phyloP scores from a whole-genome alignment of 2,888 invertebrate genomes.

The Seira ritae region DNA sequence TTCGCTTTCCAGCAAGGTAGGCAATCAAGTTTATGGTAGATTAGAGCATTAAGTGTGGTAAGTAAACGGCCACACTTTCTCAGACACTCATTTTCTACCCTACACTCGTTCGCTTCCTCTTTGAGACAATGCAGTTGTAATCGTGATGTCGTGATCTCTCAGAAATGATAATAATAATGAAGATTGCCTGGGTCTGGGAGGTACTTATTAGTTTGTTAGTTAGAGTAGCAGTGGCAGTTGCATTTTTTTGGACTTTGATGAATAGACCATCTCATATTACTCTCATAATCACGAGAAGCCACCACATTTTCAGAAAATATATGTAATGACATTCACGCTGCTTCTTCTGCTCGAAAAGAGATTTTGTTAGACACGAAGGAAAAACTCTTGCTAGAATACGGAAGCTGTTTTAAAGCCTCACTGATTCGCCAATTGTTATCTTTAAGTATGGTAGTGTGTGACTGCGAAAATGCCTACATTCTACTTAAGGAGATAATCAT shows the following conservation, averaged over 20 bases:
- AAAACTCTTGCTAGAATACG: not conserved
- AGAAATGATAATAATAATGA: not conserved
- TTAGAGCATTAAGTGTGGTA: no score
- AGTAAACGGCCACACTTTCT: not conserved
- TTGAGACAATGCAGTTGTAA: not conserved
- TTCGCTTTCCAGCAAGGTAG: not conserved
- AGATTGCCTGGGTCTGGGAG: no score
- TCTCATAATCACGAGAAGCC: not conserved
- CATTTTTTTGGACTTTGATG: conserved; percentile 2
- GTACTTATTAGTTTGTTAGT: not conserved
- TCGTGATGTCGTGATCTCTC: not conserved
- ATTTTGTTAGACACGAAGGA: not conserved
- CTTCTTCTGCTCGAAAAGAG: not conserved
- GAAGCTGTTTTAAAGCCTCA: not conserved
- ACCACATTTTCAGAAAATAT: not conserved
- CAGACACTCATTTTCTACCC: not conserved
- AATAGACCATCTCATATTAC: conserved; percentile 8
- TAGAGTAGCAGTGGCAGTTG: not conserved
- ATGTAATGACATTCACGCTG: not conserved
- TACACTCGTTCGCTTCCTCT: not conserved
- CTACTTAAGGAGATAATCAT: no score
- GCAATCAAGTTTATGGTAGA: not conserved
- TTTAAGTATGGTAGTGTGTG: no score
- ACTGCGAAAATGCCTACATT: no score
- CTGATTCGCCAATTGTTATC: no score